Evolutionary conservation across 2,888 invertebrate species (phyloP), one percentile per base, ranked within the genome.

Genomic region (Pelosia muscerda): DNA sequence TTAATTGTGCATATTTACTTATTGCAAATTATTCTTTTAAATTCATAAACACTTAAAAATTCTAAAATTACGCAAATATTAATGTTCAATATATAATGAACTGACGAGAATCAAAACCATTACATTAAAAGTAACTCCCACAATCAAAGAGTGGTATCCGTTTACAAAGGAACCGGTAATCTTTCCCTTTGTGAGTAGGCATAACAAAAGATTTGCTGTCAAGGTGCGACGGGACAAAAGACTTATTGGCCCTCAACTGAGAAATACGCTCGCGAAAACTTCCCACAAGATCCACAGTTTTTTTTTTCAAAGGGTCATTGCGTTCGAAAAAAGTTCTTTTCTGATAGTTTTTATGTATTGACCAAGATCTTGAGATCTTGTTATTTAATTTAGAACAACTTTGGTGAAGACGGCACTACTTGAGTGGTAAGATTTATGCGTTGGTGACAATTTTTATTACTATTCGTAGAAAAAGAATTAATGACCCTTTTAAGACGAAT

Each of bases 181-280:
- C 87, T 87, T 80, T 71, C 75, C 81, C 81, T 85, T 85, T 86
- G 84, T 84, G 72, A 70, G 69, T 49, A 49, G n/a, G 49, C 71
- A 68, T 68, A 81, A 90, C 91, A 92, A 92, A 86, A 79, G 83
- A 58, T 65, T 77, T 76, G 66, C 73, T 75, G 83, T 86, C 89
- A 92, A 93, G 92, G 92, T 92, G 92, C 85, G 79, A 74, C 71
- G 62, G 69, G 72, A 86, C 90, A 92, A 86, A 83, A 84, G 85
- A 83, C 75, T 65, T 78, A 81, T 81, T 78, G 81, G 81, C 73
- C 68, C 75, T 67, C 62, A 81, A 81, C 82, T 81, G 81, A 81
- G 81, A 81, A 81, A 81, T 77, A 71, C 72, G 71, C 62, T 68
- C 66, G 75, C 76, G 74, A 76, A 78, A 76, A 80, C 74, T 85